Conservation (phyloP, 2,113 vertebrate species). For the Sinocyclocheilus maitianheensis region DNA sequence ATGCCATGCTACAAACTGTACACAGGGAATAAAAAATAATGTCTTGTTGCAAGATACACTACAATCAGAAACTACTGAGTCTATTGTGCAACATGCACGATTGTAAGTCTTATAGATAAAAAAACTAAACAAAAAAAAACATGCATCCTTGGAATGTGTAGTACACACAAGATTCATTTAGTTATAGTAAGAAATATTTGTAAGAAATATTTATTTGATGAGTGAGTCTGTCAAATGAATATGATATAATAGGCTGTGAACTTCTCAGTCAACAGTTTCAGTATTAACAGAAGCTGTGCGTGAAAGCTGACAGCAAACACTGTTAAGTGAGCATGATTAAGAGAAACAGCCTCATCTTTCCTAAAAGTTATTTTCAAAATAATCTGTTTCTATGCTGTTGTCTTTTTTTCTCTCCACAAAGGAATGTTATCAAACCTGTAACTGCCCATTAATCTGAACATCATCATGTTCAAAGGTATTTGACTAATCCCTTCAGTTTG, state of each 20-base stretch:
- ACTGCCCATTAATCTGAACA: neutral
- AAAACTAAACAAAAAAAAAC: neutral
- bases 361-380: neutral
- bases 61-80: neutral
- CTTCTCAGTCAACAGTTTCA: neutral
- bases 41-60: constrained; percentile 59
- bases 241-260: neutral
- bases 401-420: neutral
- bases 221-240: neutral
- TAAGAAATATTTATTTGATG: too few species aligned
- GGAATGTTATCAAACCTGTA: neutral
- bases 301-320: neutral
- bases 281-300: neutral
- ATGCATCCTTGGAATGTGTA: neutral
- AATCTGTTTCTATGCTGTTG: neutral
- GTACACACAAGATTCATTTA: neutral
- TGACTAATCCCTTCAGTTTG: constrained; percentile 20
- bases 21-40: neutral
- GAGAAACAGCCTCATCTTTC: neutral
- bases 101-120: neutral
- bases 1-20: neutral
- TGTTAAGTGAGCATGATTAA: neutral
- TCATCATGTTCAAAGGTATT: neutral
- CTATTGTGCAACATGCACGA: constrained; percentile 38
- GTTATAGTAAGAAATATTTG: neutral